These are phyloP conservation scores for Euclidia mi DNA, from an alignment of 2,888 invertebrate species.

Conservation along the genomic window DNA sequence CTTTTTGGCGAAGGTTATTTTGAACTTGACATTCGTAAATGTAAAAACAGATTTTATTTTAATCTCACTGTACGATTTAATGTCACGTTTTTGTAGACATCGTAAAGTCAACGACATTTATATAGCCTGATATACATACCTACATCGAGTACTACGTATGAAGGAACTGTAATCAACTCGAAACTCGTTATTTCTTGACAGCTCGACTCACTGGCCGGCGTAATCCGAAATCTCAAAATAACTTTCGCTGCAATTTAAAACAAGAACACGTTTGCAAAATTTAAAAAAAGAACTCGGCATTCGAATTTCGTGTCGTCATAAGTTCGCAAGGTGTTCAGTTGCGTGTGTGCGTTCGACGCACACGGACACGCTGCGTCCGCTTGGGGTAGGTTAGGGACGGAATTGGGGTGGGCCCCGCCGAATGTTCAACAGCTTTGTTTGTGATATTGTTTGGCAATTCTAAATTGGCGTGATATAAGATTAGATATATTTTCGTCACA, in stretches of 20 bases:
- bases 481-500: conserved; percentile 6
- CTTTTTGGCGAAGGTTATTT: conserved; percentile 25
- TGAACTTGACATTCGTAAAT: conserved; percentile 18
- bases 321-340: conserved; percentile 55
- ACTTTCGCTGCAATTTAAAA: conserved; percentile 6
- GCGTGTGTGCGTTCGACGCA: conserved; percentile 47
- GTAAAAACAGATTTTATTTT: conserved; percentile 1
- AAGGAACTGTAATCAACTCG: too few species aligned
- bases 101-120: not conserved
- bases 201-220: too few species aligned
- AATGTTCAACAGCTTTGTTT: conserved; percentile 85
- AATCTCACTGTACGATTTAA: too few species aligned
- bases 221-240: not conserved
- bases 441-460: conserved; percentile 68
- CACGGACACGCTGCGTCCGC: conserved; percentile 59
- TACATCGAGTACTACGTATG: too few species aligned
- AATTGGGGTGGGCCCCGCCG: conserved; percentile 84
- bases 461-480: conserved; percentile 37
- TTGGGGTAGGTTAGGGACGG: conserved; percentile 86
- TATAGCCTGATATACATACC: too few species aligned
- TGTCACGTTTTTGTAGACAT: not conserved
- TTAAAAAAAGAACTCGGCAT: conserved; percentile 40
- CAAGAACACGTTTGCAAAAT: conserved; percentile 14
- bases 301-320: conserved; percentile 46
- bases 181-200: too few species aligned